Conservation (phyloP, 2,113 vertebrate species). For the Sylvilagus bachmani region DNA sequence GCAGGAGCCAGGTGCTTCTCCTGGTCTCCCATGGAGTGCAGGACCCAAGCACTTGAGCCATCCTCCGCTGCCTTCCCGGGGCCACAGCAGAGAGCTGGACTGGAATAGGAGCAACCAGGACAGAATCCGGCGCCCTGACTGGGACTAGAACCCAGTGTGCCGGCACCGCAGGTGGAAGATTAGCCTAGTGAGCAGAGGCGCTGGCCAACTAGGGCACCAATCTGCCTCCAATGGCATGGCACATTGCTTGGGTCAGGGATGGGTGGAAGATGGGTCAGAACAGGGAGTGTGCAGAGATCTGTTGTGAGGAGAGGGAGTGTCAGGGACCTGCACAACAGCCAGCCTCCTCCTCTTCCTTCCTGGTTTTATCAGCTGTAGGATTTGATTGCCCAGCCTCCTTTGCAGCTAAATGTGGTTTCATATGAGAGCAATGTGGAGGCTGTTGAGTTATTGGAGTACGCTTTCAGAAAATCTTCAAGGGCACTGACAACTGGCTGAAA, state of each 20-base stretch:
- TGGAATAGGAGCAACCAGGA: no score
- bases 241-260: not conserved
- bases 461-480: not conserved
- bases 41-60: no score
- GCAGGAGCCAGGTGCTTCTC: no score
- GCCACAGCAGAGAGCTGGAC: no score
- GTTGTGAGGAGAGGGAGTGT: no score
- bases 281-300: accelerated
- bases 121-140: no score
- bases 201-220: no score
- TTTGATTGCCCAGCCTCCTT: not conserved
- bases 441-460: not conserved
- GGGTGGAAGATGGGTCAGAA: not conserved
- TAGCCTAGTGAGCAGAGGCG: no score
- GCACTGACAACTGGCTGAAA: not conserved
- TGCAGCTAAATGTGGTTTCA: not conserved
- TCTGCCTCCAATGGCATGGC: not conserved
- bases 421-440: not conserved
- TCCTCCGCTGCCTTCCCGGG: no score
- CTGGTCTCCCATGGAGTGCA: no score
- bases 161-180: no score
- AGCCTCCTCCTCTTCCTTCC: not conserved
- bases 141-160: no score
- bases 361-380: not conserved
- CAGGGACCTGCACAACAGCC: not conserved